phyloP scores from a whole-genome alignment of 2,113 vertebrate species.

The Myotis yumanensis region DNA sequence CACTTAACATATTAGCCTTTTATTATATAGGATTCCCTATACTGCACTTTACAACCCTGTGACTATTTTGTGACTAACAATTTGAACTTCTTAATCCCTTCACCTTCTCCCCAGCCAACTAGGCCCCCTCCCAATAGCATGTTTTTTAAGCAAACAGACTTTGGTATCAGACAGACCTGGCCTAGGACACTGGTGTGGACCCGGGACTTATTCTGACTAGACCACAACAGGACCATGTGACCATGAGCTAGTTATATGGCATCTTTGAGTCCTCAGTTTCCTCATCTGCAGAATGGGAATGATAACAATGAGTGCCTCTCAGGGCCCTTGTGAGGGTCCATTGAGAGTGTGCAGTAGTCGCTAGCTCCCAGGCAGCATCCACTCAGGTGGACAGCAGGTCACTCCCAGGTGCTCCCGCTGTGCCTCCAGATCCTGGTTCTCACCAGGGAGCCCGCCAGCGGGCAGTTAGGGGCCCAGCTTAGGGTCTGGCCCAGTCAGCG shows the following conservation, averaged over 20 bases:
- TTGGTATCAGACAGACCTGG: not conserved
- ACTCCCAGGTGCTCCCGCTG: not conserved
- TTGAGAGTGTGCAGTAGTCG: rapidly evolving
- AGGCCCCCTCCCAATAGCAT: not conserved
- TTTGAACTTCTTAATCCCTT: not conserved
- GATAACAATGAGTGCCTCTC: no score
- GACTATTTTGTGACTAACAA: not conserved
- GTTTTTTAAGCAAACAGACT: not conserved
- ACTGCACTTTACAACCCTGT: not conserved
- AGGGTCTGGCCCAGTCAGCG: not conserved
- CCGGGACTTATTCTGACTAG: not conserved
- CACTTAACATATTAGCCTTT: no score
- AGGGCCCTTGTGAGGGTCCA: not conserved
- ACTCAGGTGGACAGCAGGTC: no score
- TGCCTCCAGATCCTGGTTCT: not conserved
- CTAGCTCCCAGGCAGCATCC: not conserved
- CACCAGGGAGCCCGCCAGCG: not conserved
- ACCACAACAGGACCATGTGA: not conserved
- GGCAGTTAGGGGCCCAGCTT: rapidly evolving
- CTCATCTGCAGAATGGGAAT: not conserved
- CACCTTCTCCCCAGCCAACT: not conserved
- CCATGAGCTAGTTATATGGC: not conserved
- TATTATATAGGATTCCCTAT: no score
- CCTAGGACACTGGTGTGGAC: not conserved
- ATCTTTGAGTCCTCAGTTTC: not conserved